Evolutionary conservation across 2,797 vertebrate species (phyloP).

Genomic region (Salarias fasciatus): DNA sequence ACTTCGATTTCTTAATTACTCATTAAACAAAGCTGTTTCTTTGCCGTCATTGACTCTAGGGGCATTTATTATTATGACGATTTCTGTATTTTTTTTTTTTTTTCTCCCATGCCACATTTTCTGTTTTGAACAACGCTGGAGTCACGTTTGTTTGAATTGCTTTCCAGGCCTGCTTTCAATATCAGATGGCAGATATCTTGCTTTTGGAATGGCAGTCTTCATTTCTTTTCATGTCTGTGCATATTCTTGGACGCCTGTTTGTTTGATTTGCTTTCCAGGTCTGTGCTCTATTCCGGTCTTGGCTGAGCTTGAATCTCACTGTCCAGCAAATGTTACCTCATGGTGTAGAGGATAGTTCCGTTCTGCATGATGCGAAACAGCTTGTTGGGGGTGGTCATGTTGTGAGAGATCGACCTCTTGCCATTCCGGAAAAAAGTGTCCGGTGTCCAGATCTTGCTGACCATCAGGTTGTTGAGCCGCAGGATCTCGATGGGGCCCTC

Average conservation of each 20-base stretch:
- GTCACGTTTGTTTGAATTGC: conserved; percentile 68
- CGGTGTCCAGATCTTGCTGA: conserved; percentile 89
- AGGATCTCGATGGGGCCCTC: conserved; percentile 88
- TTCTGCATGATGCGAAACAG: conserved; percentile 91
- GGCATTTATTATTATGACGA: background rate
- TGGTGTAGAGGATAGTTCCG: conserved; percentile 89
- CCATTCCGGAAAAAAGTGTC: conserved; percentile 89
- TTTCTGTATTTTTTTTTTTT: too few species aligned
- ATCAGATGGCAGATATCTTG: conserved; percentile 72
- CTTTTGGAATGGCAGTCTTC: conserved; percentile 54
- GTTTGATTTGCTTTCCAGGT: conserved; percentile 68
- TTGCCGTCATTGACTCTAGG: conserved; percentile 30
- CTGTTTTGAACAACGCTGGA: conserved; percentile 54
- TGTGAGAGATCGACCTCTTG: conserved; percentile 89
- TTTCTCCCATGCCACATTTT: conserved; percentile 30
- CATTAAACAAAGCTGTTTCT: conserved; percentile 20
- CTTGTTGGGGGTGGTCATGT: conserved; percentile 91
- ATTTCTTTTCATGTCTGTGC: conserved; percentile 64
- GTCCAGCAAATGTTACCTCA: conserved; percentile 78
- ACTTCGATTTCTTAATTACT: conserved; percentile 26
- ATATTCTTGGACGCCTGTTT: conserved; percentile 69
- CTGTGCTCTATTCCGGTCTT: conserved; percentile 74
- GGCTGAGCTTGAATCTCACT: conserved; percentile 50
- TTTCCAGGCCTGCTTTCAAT: conserved; percentile 63
- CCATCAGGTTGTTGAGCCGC: conserved; percentile 89